Evolutionary conservation across 2,113 vertebrate species (phyloP).

Genomic region (Climacteris rufus): DNA sequence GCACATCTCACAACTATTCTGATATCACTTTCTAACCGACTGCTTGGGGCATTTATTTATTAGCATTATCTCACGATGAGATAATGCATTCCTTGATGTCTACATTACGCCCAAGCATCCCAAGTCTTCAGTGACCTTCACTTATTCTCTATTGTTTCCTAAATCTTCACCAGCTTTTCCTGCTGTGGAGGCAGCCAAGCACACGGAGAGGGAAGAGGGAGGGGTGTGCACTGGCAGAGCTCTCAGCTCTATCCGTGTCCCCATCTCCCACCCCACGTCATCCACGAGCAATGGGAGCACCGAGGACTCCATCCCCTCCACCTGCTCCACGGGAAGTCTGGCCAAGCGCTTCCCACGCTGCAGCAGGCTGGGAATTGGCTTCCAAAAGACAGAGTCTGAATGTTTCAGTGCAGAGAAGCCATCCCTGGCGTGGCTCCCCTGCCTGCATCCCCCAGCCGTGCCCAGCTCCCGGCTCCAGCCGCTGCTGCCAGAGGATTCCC

Average conservation of each 20-base stretch:
- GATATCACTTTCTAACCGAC: not conserved
- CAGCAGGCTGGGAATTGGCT: not conserved
- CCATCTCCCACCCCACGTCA: not conserved
- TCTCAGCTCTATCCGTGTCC: not conserved
- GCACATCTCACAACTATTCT: not conserved
- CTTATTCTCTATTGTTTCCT: not conserved
- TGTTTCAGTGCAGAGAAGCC: accelerated
- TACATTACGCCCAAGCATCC: not conserved
- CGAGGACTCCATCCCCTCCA: not conserved
- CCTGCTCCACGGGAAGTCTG: not conserved
- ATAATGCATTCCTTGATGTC: conserved; percentile 28
- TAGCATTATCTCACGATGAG: conserved; percentile 1
- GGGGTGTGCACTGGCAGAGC: not conserved
- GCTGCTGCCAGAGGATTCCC: not conserved
- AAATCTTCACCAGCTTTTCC: not conserved
- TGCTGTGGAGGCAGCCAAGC: not conserved
- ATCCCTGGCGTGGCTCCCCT: not conserved
- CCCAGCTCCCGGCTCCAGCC: not conserved
- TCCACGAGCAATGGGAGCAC: accelerated
- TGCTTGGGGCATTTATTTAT: conserved; percentile 8
- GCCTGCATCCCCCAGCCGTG: accelerated
- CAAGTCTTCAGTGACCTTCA: not conserved
- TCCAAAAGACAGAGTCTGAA: not conserved
- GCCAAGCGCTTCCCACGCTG: not conserved
- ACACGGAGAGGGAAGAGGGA: not conserved